Conservation (phyloP, 1,140 invertebrate genomes). For the Scylla paramamosain region DNA sequence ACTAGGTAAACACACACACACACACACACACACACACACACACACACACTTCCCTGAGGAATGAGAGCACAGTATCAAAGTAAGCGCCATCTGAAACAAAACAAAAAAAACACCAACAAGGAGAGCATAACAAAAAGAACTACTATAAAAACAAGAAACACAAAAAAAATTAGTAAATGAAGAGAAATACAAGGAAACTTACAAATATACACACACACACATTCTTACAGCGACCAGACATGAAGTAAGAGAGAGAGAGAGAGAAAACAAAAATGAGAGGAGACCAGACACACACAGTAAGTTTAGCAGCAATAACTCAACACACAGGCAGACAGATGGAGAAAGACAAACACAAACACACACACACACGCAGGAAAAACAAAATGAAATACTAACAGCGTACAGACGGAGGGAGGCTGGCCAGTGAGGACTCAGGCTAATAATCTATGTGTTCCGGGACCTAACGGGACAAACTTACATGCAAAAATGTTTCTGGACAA, state of each 20-base stretch:
- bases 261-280: background rate
- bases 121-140: too few species aligned
- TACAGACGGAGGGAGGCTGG: background rate
- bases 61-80: background rate
- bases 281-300: background rate
- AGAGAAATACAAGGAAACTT: too few species aligned
- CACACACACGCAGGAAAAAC: too few species aligned
- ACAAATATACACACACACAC: too few species aligned
- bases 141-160: too few species aligned
- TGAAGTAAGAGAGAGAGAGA: background rate
- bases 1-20: background rate
- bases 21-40: background rate
- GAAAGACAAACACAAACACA: background rate
- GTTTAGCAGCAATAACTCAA: too few species aligned
- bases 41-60: background rate
- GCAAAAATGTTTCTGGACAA: slow-evolving; percentile 75
- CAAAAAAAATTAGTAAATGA: background rate
- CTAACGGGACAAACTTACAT: slow-evolving; percentile 64
- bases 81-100: too few species aligned
- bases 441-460: slow-evolving; percentile 61
- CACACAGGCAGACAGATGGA: background rate
- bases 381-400: background rate
- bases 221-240: background rate
- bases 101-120: too few species aligned
- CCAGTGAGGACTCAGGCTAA: background rate